phyloP scores from a whole-genome alignment of 53 echinoderm and acorn worm genomes.

The Hippasteria phrygiana region DNA sequence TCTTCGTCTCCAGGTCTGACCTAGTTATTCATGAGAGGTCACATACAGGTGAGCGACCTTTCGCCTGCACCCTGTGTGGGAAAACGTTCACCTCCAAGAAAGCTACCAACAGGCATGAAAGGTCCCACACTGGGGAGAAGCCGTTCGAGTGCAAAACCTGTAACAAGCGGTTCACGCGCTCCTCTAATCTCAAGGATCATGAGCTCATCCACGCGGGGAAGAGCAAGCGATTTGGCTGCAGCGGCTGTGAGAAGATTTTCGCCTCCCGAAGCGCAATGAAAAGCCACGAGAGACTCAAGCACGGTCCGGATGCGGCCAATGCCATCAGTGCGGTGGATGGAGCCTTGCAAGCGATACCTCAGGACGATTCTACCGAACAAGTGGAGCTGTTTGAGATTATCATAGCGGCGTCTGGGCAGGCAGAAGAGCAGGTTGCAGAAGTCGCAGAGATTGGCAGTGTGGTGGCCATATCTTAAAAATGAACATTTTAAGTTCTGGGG shows the following conservation, averaged over 20 bases:
- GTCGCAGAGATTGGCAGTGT: slow-evolving; percentile 35
- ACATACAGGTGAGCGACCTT: slow-evolving; percentile 74
- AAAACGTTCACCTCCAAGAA: slow-evolving; percentile 59
- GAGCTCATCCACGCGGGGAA: slow-evolving; percentile 57
- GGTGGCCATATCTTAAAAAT: not conserved
- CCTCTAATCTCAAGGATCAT: slow-evolving; percentile 56
- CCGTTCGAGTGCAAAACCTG: slow-evolving; percentile 66
- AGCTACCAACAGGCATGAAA: slow-evolving; percentile 66
- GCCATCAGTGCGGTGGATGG: not conserved
- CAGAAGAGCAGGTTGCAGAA: slow-evolving; percentile 35
- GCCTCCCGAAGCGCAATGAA: slow-evolving; percentile 60
- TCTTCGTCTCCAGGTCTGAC: slow-evolving; percentile 49
- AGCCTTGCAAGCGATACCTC: not conserved
- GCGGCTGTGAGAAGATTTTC: slow-evolving; percentile 58
- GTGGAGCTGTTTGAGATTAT: slow-evolving; percentile 59
- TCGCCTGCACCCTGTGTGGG: slow-evolving; percentile 52
- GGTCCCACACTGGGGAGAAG: slow-evolving; percentile 56
- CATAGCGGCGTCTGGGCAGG: slow-evolving; percentile 44
- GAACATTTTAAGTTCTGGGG: no score
- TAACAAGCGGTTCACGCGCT: slow-evolving; percentile 60
- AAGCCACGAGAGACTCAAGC: slow-evolving; percentile 48
- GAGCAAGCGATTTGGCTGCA: slow-evolving; percentile 57
- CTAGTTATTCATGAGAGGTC: slow-evolving; percentile 51
- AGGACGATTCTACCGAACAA: slow-evolving; percentile 33
- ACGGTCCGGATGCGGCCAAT: not conserved